These are phyloP conservation scores for Andrena fulva DNA, from an alignment of 2,888 invertebrate species.

Conservation along the genomic window DNA sequence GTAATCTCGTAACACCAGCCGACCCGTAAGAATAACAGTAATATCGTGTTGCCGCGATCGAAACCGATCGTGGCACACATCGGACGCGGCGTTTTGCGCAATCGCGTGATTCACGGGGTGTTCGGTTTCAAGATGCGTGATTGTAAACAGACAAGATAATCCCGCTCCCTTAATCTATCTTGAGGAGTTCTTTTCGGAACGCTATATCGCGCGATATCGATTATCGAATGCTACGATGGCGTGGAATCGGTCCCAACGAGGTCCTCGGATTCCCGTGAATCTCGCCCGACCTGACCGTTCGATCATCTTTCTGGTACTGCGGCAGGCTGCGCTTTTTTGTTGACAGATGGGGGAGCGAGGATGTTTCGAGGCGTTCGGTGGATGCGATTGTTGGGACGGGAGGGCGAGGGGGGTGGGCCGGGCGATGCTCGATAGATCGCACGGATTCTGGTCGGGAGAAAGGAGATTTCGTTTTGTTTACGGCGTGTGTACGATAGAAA, in stretches of 20 bases:
- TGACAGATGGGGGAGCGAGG: conserved; percentile 45
- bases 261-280: neutral
- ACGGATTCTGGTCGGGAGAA: neutral
- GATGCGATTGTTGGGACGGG: neutral
- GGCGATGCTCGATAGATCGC: neutral
- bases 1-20: neutral
- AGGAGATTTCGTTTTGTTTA: conserved; percentile 69
- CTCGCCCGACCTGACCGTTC: neutral
- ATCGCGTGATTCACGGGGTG: conserved; percentile 31
- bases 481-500: conserved; percentile 48
- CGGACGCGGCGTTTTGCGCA: conserved; percentile 24
- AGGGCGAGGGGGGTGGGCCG: neutral
- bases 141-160: conserved; percentile 39
- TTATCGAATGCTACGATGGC: no score
- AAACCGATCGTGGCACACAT: conserved; percentile 3
- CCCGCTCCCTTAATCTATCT: neutral
- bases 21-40: neutral
- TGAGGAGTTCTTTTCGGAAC: neutral
- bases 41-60: conserved; percentile 26
- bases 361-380: neutral
- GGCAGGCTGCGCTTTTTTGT: conserved; percentile 27
- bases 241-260: neutral
- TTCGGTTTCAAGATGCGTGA: neutral
- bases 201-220: conserved; percentile 3
- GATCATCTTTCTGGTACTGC: neutral